phyloP scores from a whole-genome alignment of 2,113 vertebrate species.

The Capreolus pygargus region DNA sequence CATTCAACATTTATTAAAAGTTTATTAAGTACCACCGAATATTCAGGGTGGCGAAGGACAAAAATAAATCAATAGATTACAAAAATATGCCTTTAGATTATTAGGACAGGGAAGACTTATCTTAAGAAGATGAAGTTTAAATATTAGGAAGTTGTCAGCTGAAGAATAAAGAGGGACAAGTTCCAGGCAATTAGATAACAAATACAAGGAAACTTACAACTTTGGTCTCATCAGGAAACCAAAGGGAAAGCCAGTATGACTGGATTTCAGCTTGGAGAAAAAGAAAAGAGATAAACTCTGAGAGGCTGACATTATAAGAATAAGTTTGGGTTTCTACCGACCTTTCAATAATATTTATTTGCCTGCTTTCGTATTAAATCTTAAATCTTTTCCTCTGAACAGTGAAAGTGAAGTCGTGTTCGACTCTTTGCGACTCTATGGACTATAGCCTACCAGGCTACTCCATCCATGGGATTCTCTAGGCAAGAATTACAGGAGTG shows the following conservation, averaged over 20 bases:
- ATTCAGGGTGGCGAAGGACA: background rate
- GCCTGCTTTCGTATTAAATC: background rate
- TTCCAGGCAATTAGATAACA: background rate
- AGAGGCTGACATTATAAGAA: background rate
- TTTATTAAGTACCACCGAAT: background rate
- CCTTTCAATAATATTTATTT: slow-evolving; percentile 14
- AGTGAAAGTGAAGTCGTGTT: background rate
- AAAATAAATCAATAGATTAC: background rate
- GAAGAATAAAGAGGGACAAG: background rate
- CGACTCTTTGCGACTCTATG: background rate
- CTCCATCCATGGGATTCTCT: background rate
- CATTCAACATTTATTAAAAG: background rate
- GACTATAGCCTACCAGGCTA: background rate
- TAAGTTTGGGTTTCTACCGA: background rate
- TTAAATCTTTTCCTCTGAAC: background rate
- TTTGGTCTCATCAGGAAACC: background rate
- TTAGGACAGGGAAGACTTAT: background rate
- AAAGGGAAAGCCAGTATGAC: background rate
- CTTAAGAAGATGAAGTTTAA: background rate
- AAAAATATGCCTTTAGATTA: background rate
- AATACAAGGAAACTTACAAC: background rate
- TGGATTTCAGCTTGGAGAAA: background rate
- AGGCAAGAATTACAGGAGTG: background rate
- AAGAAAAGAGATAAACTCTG: background rate
- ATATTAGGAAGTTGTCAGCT: background rate